A percentile compares a stretch with the other conserved stretches of the same genome.
Conservation (phyloP, 2,797 vertebrate genomes). For the Gallinago stenura region DNA sequence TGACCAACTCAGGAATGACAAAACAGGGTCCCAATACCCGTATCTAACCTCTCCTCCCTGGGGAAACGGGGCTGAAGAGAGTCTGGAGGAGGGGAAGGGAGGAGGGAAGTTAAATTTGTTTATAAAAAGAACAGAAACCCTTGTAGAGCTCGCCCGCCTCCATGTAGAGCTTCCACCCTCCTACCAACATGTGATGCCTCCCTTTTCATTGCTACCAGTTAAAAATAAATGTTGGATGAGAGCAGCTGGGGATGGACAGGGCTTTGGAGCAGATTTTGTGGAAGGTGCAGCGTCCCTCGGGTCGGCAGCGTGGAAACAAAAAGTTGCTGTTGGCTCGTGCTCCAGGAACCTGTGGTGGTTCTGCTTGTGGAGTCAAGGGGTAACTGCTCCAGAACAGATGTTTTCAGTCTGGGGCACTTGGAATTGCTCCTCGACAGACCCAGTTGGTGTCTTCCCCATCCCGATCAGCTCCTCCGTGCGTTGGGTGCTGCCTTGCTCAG, state of each 20-base stretch:
- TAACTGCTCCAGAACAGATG: not conserved
- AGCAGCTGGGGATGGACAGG: not conserved
- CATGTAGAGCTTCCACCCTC: not conserved
- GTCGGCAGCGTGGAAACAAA: not conserved
- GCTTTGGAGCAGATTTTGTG: not conserved
- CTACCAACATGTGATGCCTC: not conserved
- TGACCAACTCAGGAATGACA: not conserved
- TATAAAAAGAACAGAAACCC: not conserved
- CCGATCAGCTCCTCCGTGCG: rapidly evolving
- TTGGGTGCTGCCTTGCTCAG: not conserved
- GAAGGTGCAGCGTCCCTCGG: not conserved
- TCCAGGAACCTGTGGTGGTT: not conserved
- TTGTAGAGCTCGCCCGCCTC: not conserved
- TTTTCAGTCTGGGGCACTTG: not conserved
- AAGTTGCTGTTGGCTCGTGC: not conserved
- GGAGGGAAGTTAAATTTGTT: not conserved
- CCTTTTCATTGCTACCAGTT: not conserved
- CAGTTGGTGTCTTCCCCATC: rapidly evolving
- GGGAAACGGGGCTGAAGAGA: not conserved
- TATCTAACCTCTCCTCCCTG: not conserved
- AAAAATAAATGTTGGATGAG: not conserved
- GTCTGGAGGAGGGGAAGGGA: not conserved
- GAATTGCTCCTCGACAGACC: not conserved
- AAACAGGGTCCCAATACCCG: not conserved
- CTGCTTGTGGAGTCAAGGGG: not conserved